Evolutionary conservation across 2,797 vertebrate genomes (phyloP), one percentile per base, ranked within the genome.

Genomic region (Tamandua tetradactyla): DNA sequence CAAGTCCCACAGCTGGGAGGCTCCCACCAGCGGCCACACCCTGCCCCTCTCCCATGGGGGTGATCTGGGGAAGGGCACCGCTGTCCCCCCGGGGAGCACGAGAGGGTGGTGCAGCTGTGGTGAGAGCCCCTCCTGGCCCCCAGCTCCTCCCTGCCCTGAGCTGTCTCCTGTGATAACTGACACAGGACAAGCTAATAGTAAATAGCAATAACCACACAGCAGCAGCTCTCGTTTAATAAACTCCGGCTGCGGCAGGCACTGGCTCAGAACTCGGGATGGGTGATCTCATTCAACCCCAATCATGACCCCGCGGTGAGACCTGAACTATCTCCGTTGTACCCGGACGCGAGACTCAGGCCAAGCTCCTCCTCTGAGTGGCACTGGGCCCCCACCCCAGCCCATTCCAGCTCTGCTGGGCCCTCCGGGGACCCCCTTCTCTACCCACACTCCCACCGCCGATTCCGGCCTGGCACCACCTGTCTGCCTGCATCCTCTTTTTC

Each of bases 161-260:
- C 96, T 85, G 83, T 95, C 76, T 5, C 44, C 91, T 89, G 49
- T n/a, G 42, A 49, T 93, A 64, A 93, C 69, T 25, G 90, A 82
- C 59, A 69, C 72, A 44, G 86, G 82, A 87, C 32, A 30, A 85
- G 80, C 25, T 52, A 68, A 87, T 9, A 78, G 93, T n/a, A 40
- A 93, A 64, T 0, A 44, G 87, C 72, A 35, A 22, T 42, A 40
- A 82, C 11, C 83, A 78, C 79, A 1, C 76, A 71, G 88, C 1
- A 0, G 91, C 86, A 27, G 75, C 59, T 55, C 74, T 40, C 0
- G 0, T 22, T 89, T 96, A 78, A 90, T 90, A 72, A 62, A 61
- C 71, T 78, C 72, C 59, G 0, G 0, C 94, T 44, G 87, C 2
- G 12, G 75, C 87, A 42, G 64, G 69, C 32, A 0, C 72, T 42